These are phyloP conservation scores for Trachurus trachurus DNA, from an alignment of 2,797 vertebrate genomes.

Conservation along the genomic window DNA sequence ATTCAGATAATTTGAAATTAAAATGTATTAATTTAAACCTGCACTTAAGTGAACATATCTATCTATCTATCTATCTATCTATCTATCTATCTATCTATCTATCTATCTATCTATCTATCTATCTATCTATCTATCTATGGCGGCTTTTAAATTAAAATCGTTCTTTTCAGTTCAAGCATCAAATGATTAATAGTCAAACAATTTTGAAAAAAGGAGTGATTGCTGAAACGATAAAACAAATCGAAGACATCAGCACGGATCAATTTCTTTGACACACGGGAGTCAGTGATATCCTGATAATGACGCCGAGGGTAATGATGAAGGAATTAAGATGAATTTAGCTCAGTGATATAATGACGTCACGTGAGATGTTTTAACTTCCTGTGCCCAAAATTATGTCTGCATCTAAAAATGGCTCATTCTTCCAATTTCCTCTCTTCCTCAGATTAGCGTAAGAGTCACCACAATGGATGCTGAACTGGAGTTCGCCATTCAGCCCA, in stretches of 20 bases:
- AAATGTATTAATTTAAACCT: no score
- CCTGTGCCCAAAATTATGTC: background rate
- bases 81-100: no score
- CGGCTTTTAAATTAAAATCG: no score
- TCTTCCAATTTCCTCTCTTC: conserved; percentile 20
- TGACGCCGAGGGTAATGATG: background rate
- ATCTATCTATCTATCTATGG: no score
- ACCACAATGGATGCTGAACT: conserved; percentile 99
- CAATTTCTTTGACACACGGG: background rate
- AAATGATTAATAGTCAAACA: background rate
- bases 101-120: no score
- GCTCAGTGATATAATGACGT: background rate
- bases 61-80: no score
- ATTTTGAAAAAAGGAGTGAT: background rate
- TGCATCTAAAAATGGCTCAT: background rate
- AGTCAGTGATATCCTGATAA: background rate
- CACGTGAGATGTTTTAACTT: background rate
- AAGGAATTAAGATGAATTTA: background rate
- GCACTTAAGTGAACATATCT: no score
- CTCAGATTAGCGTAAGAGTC: conserved; percentile 96
- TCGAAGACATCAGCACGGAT: background rate
- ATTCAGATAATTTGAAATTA: background rate
- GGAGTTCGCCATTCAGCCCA: conserved; percentile 99
- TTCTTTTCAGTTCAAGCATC: background rate
- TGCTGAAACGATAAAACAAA: background rate